phyloP scores from a whole-genome alignment of 2,113 vertebrate species.

The Mormoops blainvillei region DNA sequence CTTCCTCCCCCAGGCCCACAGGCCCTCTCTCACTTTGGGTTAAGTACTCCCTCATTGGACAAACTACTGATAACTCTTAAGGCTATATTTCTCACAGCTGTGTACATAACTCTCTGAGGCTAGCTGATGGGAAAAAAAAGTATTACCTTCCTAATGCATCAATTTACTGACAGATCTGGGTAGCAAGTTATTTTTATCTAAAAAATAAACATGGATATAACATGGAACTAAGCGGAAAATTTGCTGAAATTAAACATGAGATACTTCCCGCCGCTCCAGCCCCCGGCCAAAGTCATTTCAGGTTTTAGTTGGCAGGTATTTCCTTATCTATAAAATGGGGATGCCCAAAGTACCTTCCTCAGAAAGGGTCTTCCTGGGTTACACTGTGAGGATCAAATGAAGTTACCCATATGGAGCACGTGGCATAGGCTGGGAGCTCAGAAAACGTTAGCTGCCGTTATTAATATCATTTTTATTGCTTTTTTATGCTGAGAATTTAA shows the following conservation, averaged over 20 bases:
- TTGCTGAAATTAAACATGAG: not conserved
- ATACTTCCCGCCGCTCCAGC: rapidly evolving
- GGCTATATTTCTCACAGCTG: not conserved
- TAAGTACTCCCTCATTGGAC: not conserved
- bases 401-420: not conserved
- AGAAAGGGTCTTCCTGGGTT: not conserved
- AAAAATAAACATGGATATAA: not conserved
- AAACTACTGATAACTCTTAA: not conserved
- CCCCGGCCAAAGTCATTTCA: not conserved
- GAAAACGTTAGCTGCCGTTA: not conserved
- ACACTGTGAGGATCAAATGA: not conserved
- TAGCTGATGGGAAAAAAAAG: not conserved
- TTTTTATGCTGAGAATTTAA: not conserved
- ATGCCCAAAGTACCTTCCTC: not conserved
- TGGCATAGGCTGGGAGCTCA: not conserved
- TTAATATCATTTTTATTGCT: not conserved
- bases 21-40: not conserved
- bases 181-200: not conserved
- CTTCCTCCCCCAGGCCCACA: not conserved
- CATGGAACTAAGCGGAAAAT: not conserved
- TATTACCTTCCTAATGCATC: not conserved
- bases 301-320: not conserved
- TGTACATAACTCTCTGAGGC: not conserved
- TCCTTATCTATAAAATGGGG: not conserved
- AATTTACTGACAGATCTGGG: not conserved